These are phyloP conservation scores for Microctenopoma steveboyesi DNA, from an alignment of 2,797 vertebrate genomes.

Conservation along the genomic window DNA sequence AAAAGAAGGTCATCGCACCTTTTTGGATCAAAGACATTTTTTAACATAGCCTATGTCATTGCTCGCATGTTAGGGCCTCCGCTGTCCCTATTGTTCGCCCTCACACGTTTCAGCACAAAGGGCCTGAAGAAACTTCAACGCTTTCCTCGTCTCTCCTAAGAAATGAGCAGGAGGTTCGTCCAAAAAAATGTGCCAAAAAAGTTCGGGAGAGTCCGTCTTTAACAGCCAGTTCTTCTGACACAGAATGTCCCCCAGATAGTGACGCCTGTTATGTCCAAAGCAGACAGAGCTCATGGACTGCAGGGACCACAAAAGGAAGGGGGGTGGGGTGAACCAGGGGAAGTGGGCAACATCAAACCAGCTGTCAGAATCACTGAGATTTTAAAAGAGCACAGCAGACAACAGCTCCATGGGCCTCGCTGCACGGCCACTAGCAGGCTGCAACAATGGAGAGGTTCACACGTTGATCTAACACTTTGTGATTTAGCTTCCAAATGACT, in stretches of 20 bases:
- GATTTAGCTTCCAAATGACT: constrained; percentile 68
- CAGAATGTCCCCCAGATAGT: constrained; percentile 55
- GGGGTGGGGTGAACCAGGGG: constrained; percentile 6
- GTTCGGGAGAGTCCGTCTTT: constrained; percentile 41
- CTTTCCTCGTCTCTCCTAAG: neutral
- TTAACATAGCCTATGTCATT: constrained; percentile 5
- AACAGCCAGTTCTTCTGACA: constrained; percentile 56
- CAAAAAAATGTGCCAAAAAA: constrained; percentile 28
- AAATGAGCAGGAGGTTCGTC: constrained; percentile 28
- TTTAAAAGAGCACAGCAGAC: constrained; percentile 61
- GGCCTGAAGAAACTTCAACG: constrained; percentile 21
- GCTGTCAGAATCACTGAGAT: constrained; percentile 75
- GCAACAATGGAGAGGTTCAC: constrained; percentile 60
- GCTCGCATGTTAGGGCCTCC: constrained; percentile 13
- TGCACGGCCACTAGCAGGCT: constrained; percentile 43
- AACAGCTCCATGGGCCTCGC: constrained; percentile 70
- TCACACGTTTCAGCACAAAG: constrained; percentile 28
- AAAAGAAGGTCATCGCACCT: constrained; percentile 27
- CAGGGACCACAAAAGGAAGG: neutral
- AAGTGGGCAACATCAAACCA: constrained; percentile 62
- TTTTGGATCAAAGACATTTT: constrained; percentile 20
- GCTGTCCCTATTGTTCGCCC: constrained; percentile 37
- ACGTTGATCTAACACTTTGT: constrained; percentile 74
- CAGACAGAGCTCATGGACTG: constrained; percentile 36
- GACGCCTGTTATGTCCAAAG: constrained; percentile 49